Percentiles rank a stretch among this genome's conserved stretches.
phyloP scores from a whole-genome alignment of 2,888 invertebrate genomes.

The Cantharis rufa region DNA sequence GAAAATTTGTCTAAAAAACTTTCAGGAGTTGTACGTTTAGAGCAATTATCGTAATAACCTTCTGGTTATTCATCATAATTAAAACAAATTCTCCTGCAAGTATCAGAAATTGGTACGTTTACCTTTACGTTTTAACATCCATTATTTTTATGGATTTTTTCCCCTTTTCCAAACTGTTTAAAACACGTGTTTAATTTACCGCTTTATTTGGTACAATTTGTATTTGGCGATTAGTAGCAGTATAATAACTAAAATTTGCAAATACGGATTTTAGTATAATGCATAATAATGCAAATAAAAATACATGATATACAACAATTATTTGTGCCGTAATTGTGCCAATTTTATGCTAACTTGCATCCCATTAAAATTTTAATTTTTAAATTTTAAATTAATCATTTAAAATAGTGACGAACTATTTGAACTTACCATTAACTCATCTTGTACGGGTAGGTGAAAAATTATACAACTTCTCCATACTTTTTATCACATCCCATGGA shows the following conservation, averaged over 20 bases:
- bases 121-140: no score
- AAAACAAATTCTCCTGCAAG: no score
- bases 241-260: neutral
- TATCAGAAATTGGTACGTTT: no score
- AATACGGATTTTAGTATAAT: neutral
- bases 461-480: constrained; percentile 2
- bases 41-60: no score
- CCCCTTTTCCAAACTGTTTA: neutral
- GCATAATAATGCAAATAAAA: no score
- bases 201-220: neutral
- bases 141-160: neutral
- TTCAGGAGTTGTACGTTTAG: no score
- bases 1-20: no score
- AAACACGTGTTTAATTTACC: neutral
- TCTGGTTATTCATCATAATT: no score
- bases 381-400: neutral
- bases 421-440: neutral
- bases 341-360: neutral
- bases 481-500: neutral
- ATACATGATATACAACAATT: no score
- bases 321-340: neutral
- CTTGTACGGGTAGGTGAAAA: neutral
- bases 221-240: neutral
- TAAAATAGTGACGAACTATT: neutral
- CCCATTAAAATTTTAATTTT: neutral